phyloP scores from a whole-genome alignment of 2,888 invertebrate genomes.

The Leucophenga montana region DNA sequence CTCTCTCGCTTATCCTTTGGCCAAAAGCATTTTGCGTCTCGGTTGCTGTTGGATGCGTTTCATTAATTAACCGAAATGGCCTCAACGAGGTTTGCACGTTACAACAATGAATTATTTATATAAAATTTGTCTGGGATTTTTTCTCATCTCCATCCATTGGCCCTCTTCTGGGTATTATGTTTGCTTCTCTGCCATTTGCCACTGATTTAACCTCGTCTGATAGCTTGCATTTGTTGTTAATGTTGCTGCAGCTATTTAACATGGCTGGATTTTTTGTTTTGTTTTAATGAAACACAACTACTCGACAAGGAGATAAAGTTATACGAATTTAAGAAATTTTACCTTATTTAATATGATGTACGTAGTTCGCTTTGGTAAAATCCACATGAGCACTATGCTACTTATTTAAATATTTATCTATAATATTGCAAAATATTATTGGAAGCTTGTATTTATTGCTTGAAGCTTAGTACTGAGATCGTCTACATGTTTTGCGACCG shows the following conservation, averaged over 20 bases:
- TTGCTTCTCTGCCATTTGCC: conserved; percentile 48
- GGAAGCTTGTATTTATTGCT: too few relatives aligned
- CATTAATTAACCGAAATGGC: conserved; percentile 69
- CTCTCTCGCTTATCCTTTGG: conserved; percentile 9
- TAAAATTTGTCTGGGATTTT: conserved; percentile 64
- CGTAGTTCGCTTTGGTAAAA: too few relatives aligned
- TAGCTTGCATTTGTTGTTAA: conserved; percentile 41
- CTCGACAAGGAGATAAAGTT: too few relatives aligned
- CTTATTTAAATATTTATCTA: too few relatives aligned
- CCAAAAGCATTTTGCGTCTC: conserved; percentile 15
- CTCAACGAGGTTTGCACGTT: conserved; percentile 67
- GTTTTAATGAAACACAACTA: too few relatives aligned
- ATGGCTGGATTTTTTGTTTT: conserved; percentile 14
- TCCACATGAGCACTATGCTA: too few relatives aligned
- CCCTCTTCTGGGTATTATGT: conserved; percentile 44
- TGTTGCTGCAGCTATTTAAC: conserved; percentile 33
- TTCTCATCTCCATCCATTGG: conserved; percentile 24
- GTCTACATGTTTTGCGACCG: too few relatives aligned
- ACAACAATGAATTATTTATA: conserved; percentile 70
- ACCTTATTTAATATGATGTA: too few relatives aligned
- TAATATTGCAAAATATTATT: too few relatives aligned
- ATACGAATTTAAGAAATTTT: too few relatives aligned
- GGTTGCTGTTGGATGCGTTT: conserved; percentile 53
- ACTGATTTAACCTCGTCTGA: conserved; percentile 36
- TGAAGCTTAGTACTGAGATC: too few relatives aligned